Percentiles rank a stretch among this genome's conserved stretches.
Evolutionary conservation across 1,140 invertebrate genomes (phyloP).

Genomic region (Prorops nasuta): DNA sequence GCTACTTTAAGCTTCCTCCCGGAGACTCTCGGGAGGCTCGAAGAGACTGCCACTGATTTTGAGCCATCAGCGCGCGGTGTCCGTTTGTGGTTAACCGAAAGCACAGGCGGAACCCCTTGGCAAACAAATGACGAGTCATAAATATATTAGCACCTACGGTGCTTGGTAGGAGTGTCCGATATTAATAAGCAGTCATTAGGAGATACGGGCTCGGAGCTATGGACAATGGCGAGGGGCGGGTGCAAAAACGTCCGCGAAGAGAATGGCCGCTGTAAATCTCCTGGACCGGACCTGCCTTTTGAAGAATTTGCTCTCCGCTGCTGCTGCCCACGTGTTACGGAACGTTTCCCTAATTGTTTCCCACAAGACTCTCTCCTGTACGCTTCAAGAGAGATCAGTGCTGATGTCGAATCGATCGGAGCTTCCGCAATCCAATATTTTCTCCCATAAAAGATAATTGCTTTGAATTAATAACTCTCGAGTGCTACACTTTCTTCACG

Average conservation of each 20-base stretch:
- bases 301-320: slow-evolving; percentile 15
- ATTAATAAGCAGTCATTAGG: slow-evolving; percentile 37
- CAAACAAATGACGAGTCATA: slow-evolving; percentile 29
- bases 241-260: slow-evolving; percentile 10
- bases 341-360: slow-evolving; percentile 4
- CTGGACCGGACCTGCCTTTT: slow-evolving; percentile 2
- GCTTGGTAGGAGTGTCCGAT: slow-evolving; percentile 28
- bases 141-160: slow-evolving; percentile 26
- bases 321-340: slow-evolving; percentile 11
- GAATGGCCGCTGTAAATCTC: slow-evolving; percentile 29
- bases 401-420: too few species aligned
- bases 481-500: too few species aligned
- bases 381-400: not conserved
- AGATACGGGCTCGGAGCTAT: slow-evolving; percentile 21
- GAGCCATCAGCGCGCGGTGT: too few species aligned
- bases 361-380: too few species aligned
- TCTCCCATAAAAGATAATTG: too few species aligned
- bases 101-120: slow-evolving; percentile 6
- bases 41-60: too few species aligned
- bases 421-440: too few species aligned
- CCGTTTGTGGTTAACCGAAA: not conserved
- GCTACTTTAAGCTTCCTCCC: too few species aligned
- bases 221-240: slow-evolving; percentile 24
- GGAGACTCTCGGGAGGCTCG: too few species aligned
- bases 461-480: too few species aligned